phyloP scores from a whole-genome alignment of 2,888 invertebrate species.

The Thereva nobilitata region DNA sequence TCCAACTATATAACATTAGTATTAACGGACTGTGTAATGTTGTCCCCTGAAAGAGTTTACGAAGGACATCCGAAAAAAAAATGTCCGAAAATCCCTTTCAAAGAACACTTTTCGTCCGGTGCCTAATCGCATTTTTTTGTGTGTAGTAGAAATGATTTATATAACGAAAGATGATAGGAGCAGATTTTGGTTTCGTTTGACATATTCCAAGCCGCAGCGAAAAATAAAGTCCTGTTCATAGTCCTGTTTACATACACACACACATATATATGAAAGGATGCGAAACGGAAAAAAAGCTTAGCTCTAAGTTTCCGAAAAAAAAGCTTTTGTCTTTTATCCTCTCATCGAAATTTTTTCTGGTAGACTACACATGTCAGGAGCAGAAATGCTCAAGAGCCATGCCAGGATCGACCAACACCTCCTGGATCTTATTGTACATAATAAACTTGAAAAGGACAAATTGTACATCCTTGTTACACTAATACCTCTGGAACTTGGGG shows the following conservation, averaged over 20 bases:
- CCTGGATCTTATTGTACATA: no score
- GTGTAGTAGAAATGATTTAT: slow-evolving; percentile 1
- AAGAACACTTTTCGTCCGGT: background rate
- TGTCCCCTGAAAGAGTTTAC: no score
- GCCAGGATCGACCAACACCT: background rate
- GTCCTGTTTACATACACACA: background rate
- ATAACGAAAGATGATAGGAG: background rate
- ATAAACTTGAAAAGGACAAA: background rate
- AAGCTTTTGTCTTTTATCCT: slow-evolving; percentile 4
- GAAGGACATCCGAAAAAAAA: no score
- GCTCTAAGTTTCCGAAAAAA: background rate
- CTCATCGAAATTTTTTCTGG: slow-evolving; percentile 5
- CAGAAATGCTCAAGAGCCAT: background rate
- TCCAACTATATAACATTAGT: no score
- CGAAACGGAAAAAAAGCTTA: background rate
- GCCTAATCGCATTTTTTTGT: background rate
- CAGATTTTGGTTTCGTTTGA: no score
- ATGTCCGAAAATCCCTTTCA: background rate
- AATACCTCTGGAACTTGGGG: no score
- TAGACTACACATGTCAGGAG: slow-evolving; percentile 13
- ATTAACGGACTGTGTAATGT: no score
- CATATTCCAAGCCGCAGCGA: no score
- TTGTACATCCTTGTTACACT: background rate
- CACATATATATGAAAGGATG: background rate
- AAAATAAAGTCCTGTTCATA: background rate